Evolutionary conservation across 2,797 vertebrate species (phyloP).

Genomic region (Sebastes flavidus): DNA sequence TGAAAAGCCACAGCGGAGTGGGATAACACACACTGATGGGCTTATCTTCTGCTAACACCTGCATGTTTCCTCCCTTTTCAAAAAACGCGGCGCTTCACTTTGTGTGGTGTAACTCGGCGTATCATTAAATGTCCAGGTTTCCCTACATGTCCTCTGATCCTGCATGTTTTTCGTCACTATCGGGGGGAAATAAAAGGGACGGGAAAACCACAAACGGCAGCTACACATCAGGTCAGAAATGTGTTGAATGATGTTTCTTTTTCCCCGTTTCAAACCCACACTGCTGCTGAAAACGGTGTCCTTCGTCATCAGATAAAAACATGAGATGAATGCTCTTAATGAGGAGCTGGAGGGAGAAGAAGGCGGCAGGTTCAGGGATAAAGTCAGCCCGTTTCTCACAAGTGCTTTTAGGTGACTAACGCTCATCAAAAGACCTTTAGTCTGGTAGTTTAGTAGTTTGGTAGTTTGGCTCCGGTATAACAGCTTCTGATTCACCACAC

Average conservation of each 20-base stretch:
- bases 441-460: background rate
- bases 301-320: background rate
- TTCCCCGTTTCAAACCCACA: no score
- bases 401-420: background rate
- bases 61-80: background rate
- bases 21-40: background rate
- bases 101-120: background rate
- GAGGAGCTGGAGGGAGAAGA: background rate
- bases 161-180: background rate
- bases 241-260: background rate
- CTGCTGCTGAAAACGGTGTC: background rate
- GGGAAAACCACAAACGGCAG: background rate
- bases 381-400: background rate
- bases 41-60: conserved; percentile 44
- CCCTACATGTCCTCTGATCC: background rate
- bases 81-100: background rate
- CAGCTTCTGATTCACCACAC: background rate
- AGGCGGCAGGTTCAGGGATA: background rate
- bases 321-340: background rate
- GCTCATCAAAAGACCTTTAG: background rate
- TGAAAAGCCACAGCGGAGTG: background rate
- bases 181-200: background rate
- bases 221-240: background rate
- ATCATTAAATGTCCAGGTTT: conserved; percentile 11
- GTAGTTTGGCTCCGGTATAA: background rate